Percentiles rank a stretch among this genome's conserved stretches.
Evolutionary conservation across 2,888 invertebrate species (phyloP).

Genomic region (Lucinisca nassula): DNA sequence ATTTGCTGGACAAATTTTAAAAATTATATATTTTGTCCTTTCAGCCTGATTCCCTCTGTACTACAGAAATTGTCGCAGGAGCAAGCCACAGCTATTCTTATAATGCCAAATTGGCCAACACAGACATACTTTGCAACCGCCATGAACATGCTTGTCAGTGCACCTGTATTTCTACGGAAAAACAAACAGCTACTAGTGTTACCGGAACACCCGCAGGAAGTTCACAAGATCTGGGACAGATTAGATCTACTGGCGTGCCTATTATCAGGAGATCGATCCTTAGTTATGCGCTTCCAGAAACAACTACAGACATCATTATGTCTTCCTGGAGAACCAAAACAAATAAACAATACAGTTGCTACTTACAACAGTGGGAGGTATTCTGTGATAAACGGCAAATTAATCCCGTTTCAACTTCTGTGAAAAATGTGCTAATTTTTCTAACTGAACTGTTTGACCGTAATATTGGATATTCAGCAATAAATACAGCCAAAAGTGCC

Average conservation of each 20-base stretch:
- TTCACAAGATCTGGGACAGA: conserved; percentile 16
- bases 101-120: conserved; percentile 44
- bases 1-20: conserved; percentile 33
- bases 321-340: conserved; percentile 36
- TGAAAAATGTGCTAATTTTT: conserved; percentile 20
- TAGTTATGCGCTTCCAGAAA: not conserved
- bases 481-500: conserved; percentile 57
- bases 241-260: conserved; percentile 20
- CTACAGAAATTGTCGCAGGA: conserved; percentile 27
- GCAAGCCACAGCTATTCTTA: conserved; percentile 5
- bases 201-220: conserved; percentile 24
- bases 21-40: conserved; percentile 59
- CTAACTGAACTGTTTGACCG: conserved; percentile 29
- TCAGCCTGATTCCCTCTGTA: conserved; percentile 27
- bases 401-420: not conserved
- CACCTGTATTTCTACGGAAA: conserved; percentile 7
- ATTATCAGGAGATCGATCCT: conserved; percentile 20
- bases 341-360: conserved; percentile 40
- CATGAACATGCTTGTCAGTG: conserved; percentile 19
- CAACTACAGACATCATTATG: conserved; percentile 15
- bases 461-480: conserved; percentile 32
- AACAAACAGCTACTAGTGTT: not conserved
- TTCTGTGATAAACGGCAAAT: conserved; percentile 35
- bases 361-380: conserved; percentile 22
- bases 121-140: conserved; percentile 21